Conservation (phyloP, 2,888 invertebrate genomes). For the Dynastes hyllus region DNA sequence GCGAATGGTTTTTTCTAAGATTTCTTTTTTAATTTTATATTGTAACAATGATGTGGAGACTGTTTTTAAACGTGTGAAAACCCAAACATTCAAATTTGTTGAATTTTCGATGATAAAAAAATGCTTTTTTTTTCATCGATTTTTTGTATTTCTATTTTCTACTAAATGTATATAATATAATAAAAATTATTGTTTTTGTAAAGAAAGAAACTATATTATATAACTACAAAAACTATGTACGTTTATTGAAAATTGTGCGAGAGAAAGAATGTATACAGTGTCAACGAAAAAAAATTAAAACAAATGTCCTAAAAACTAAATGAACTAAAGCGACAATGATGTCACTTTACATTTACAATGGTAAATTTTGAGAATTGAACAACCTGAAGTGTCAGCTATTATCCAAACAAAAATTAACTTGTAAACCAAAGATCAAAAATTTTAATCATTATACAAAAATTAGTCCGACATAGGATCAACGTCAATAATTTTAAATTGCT, state of each 20-base stretch:
- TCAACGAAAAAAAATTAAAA: neutral
- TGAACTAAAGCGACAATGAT: too few relatives aligned
- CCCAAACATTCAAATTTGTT: constrained; percentile 38
- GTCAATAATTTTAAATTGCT: too few relatives aligned
- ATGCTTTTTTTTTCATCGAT: neutral
- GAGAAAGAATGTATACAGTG: constrained; percentile 24
- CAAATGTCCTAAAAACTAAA: too few relatives aligned
- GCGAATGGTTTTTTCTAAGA: neutral
- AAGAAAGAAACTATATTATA: constrained; percentile 7
- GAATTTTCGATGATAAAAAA: constrained; percentile 2
- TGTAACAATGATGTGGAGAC: neutral
- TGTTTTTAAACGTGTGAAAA: neutral
- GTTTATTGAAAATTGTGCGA: constrained; percentile 41
- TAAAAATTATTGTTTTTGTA: constrained; percentile 34
- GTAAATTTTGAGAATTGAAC: neutral
- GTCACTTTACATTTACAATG: neutral
- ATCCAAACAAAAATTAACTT: too few relatives aligned
- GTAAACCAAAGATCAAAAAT: too few relatives aligned
- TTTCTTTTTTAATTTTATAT: neutral
- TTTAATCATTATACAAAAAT: too few relatives aligned
- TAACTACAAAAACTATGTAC: constrained; percentile 21
- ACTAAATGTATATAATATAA: constrained; percentile 18
- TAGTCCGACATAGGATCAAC: too few relatives aligned
- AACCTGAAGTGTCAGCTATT: too few relatives aligned
- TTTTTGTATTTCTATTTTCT: neutral